Conservation (phyloP, 2,888 invertebrate species). For the Ecdyonurus torrentis region DNA sequence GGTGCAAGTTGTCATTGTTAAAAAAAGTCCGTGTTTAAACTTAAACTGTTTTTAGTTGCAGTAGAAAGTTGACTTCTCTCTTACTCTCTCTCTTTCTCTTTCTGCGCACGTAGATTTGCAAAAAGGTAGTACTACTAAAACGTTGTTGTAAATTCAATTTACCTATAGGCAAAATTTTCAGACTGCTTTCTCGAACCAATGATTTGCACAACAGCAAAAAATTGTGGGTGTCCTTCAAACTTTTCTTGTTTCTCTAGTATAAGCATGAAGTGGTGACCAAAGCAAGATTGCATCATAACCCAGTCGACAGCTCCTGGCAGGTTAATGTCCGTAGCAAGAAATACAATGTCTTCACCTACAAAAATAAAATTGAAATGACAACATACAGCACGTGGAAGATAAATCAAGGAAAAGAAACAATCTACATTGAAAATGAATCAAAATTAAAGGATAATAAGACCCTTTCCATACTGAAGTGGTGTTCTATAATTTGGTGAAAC, state of each 20-base stretch:
- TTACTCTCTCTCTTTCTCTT: too few species aligned
- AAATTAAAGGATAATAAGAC: too few species aligned
- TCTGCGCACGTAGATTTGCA: too few species aligned
- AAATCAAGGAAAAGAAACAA: background rate
- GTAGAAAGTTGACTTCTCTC: too few species aligned
- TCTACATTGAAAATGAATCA: too few species aligned
- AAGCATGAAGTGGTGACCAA: conserved; percentile 98
- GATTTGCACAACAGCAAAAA: conserved; percentile 96
- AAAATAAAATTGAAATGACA: conserved; percentile 10
- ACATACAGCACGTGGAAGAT: background rate
- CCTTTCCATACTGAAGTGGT: too few species aligned
- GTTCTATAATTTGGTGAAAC: too few species aligned
- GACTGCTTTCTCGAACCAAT: conserved; percentile 98
- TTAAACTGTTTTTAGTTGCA: too few species aligned
- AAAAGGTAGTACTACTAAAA: too few species aligned
- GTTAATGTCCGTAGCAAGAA: conserved; percentile 98
- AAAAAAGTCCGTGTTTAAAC: too few species aligned
- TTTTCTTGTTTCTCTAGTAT: conserved; percentile 98
- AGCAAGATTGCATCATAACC: conserved; percentile 99
- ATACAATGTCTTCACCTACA: conserved; percentile 92
- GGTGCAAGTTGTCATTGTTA: too few species aligned
- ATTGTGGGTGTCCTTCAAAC: conserved; percentile 89
- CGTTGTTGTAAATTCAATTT: conserved; percentile 17
- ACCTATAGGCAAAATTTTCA: conserved; percentile 94
- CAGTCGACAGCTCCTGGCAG: conserved; percentile 98